Base-by-base conservation (phyloP, 1,140 invertebrate genomes). In the Battus philenor region DNA sequence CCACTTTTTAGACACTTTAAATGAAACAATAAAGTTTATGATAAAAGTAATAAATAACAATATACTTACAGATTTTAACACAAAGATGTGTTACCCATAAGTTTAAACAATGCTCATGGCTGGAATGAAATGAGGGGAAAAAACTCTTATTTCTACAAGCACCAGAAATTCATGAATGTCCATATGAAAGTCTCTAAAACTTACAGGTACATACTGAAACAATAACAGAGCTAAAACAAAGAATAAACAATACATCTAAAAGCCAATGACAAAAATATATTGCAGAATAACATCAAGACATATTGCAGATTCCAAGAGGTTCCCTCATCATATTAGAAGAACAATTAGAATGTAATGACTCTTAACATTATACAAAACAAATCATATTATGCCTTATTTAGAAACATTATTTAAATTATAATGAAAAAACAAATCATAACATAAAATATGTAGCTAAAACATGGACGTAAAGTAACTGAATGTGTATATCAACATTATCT, bases 381-480 rank as follows among this genome's bases (percentile, higher is more conserved):
- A 67, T 59, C 61, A 44, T 77, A 81, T 83, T 81, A 81, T 81
- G 77, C 77, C 52, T 70, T 60, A 63, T 56, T 50, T 50, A 60
- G 20, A 71, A 81, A 77, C 67, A 73, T 74, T 68, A 60, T 63
- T 76, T 77, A 78, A 79, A 75, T 77, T 74, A 75, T 63, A 68
- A 77, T 61, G 63, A 79, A 81, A 72, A 79, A 75, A 75, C 76
- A 69, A 78, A 60, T 68, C 75, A 79, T 69, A 78, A 78, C 72
- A 71, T 81, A 82, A 80, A 84, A 80, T 84, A 84, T 82, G 65
- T 51, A 82, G 81, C 68, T 75, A 77, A 81, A 82, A 82, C 76
- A 76, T 82, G 80, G 78, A 82, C 80, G 78, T 67, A 74, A 77
- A 50, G 73, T 60, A 69, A 67, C 54, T 76, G 71, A 77, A 81